Evolutionary conservation across 2,113 vertebrate species (phyloP), one percentile per base, ranked within the genome.

Genomic region (Menidia beryllina): DNA sequence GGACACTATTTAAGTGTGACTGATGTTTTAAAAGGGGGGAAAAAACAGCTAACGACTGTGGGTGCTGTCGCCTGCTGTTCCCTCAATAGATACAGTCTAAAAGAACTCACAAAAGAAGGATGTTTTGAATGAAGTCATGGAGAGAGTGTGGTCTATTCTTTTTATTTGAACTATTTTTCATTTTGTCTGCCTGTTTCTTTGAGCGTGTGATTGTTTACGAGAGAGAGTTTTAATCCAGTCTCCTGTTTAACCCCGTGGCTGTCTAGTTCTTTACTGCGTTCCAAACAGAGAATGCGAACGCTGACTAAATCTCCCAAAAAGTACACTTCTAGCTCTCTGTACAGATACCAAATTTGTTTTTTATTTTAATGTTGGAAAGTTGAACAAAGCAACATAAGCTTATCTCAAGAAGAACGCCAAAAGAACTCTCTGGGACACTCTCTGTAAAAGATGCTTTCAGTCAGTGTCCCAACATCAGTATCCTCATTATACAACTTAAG

Each of bases 1-100:
- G 47, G 60, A 64, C 61, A 23, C 45, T 78, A 20, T 69, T 85
- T 87, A 75, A 85, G 75, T 86, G 79, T 72, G 79, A 82, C 83
- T 85, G 86, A 85, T 53, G 7, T 20, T 69, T 79, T 34, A 55
- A 34, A 41, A 54, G 2, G 15, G 17, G 27, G 30, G 5, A 34
- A 34, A 34, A 6, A 34, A 34, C 10, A 34, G 10, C 7, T 34
- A 34, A 21, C 50, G 36, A 77, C 30, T 75, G 72, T 85, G 75
- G 43, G 47, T 50, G 36, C 50, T 79, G 48, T 78, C 53, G 80
- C 59, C 78, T 56, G 48, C 19, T 79, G 69, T 76, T 85, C 69
- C 4, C 55, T 77, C 72, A 56, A 69, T 53, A 62, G 79, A 64
- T 71, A 49, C 61, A 69, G 48, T 49, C 20, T 73, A 52, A 64